Conservation (phyloP, 53 echinoderm and acorn worm genomes). For the Paelopatides confundens region DNA sequence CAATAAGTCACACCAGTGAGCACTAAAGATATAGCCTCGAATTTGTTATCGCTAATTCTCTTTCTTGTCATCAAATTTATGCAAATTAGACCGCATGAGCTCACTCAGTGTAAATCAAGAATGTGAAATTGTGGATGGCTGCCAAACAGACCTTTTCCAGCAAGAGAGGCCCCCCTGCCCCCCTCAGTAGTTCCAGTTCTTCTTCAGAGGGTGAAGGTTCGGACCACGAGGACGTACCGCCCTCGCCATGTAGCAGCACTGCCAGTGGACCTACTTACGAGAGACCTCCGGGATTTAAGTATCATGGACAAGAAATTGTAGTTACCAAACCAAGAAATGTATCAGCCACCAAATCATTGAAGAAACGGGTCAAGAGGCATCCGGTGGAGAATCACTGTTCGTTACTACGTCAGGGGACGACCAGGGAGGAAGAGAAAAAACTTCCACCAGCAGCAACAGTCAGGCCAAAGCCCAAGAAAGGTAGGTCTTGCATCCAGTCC, state of each 20-base stretch:
- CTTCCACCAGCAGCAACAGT: neutral
- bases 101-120: neutral
- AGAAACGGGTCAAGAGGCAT: conserved; percentile 37
- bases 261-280: conserved; percentile 93
- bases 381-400: conserved; percentile 18
- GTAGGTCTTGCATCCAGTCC: neutral
- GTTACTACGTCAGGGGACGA: neutral
- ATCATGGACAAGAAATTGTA: conserved; percentile 90
- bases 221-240: conserved; percentile 89
- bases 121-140: conserved; percentile 43
- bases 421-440: neutral
- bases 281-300: conserved; percentile 85
- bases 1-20: too few species aligned
- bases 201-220: conserved; percentile 86
- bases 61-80: too few species aligned
- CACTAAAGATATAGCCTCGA: too few species aligned
- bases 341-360: neutral
- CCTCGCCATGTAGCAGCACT: conserved; percentile 96
- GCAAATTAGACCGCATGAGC: neutral
- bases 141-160: conserved; percentile 29
- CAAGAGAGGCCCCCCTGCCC: conserved; percentile 82
- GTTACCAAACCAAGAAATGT: conserved; percentile 5
- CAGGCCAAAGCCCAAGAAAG: conserved; percentile 16
- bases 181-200: conserved; percentile 80
- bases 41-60: too few species aligned